Evolutionary conservation across 2,797 vertebrate genomes (phyloP).

Genomic region (Lepidocolaptes lacrymiger): DNA sequence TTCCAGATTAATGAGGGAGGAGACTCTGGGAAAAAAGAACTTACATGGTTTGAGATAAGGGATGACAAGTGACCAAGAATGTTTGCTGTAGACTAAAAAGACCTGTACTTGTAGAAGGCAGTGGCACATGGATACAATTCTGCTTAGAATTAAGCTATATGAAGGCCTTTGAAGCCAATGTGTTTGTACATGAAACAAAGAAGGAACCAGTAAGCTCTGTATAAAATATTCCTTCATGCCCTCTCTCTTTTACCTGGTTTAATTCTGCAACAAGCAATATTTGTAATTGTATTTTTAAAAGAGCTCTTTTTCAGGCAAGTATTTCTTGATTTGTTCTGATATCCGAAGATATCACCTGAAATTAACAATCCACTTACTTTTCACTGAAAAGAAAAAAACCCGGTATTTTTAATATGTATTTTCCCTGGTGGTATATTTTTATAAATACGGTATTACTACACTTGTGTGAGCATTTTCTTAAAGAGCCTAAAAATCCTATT

Average conservation of each 20-base stretch:
- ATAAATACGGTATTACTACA: constrained; percentile 43
- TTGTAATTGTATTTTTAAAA: background rate
- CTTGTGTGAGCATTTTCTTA: background rate
- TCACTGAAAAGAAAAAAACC: background rate
- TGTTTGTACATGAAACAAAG: background rate
- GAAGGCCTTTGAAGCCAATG: background rate
- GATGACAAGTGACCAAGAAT: background rate
- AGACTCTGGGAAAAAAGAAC: background rate
- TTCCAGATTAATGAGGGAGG: background rate
- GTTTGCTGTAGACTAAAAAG: background rate
- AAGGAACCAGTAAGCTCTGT: background rate
- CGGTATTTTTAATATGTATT: background rate
- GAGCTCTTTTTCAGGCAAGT: background rate
- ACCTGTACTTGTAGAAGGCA: background rate
- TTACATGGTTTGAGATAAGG: background rate
- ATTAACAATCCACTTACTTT: background rate
- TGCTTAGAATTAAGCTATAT: background rate
- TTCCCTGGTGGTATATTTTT: constrained; percentile 43
- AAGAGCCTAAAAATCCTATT: constrained; percentile 25
- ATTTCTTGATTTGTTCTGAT: constrained; percentile 29
- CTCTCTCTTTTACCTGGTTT: background rate
- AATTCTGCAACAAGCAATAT: constrained; percentile 14
- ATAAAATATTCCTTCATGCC: background rate
- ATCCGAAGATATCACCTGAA: background rate
- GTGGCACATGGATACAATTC: background rate